These are phyloP conservation scores for Vulpes lagopus DNA, from an alignment of 2,113 vertebrate genomes.

Conservation along the genomic window DNA sequence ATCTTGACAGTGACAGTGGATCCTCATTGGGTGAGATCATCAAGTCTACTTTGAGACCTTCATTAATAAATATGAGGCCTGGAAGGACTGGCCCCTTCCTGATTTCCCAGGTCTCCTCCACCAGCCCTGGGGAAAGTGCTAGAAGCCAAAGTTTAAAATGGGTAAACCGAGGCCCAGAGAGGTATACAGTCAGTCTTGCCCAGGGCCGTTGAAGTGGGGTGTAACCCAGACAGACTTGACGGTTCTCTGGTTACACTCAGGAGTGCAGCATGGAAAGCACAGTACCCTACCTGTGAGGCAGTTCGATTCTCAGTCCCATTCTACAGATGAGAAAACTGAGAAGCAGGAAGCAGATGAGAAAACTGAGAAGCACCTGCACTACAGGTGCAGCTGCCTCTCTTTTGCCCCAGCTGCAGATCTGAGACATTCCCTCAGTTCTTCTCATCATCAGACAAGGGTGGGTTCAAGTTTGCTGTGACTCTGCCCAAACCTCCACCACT, in stretches of 20 bases:
- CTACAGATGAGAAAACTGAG: background rate
- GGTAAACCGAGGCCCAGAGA: background rate
- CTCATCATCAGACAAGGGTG: fast-evolving
- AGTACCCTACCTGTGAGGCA: fast-evolving
- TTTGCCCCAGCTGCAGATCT: too few species aligned
- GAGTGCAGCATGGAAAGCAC: background rate
- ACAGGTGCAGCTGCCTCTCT: fast-evolving
- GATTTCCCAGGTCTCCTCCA: fast-evolving
- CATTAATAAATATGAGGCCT: background rate
- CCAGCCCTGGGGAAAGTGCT: background rate
- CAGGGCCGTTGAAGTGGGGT: background rate
- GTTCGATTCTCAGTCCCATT: background rate
- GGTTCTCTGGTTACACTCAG: background rate
- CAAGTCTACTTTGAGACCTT: background rate
- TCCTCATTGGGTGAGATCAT: too few species aligned
- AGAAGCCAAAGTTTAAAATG: background rate
- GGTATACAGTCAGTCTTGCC: background rate
- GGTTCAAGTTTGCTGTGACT: background rate
- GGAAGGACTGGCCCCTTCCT: background rate
- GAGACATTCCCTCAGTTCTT: fast-evolving
- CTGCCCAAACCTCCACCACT: background rate
- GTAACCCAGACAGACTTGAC: background rate
- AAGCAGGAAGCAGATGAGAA: background rate
- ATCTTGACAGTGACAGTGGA: fast-evolving
- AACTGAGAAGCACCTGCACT: too few species aligned